Percentiles rank a stretch among this genome's conserved stretches.
phyloP scores from a whole-genome alignment of 2,113 vertebrate genomes.

The Python bivittatus region DNA sequence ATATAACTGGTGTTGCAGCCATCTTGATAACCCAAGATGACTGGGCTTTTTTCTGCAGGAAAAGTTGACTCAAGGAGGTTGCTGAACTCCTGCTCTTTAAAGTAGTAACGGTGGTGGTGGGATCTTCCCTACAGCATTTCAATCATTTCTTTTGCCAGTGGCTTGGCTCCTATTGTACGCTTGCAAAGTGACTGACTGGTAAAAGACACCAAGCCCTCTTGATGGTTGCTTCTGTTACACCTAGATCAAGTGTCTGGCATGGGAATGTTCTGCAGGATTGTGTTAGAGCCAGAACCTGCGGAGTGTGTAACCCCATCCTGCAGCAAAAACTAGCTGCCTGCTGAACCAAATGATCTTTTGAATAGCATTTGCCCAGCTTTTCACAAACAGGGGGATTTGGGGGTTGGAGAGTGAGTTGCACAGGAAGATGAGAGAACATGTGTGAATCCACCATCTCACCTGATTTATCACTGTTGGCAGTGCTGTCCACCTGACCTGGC shows the following conservation, averaged over 20 bases:
- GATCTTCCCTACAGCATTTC: conserved; percentile 1
- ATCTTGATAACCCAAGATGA: conserved; percentile 11
- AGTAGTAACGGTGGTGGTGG: too few relatives aligned
- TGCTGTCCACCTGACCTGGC: background rate
- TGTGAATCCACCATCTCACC: background rate
- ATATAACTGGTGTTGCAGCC: background rate
- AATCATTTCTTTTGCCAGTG: background rate
- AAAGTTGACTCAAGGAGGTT: background rate
- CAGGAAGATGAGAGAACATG: background rate
- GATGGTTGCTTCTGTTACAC: background rate
- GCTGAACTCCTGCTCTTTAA: background rate
- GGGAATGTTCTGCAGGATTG: background rate
- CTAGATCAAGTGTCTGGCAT: background rate
- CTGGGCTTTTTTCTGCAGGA: background rate
- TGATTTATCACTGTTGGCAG: background rate
- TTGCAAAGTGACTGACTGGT: conserved; percentile 23
- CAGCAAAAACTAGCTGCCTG: rapidly evolving
- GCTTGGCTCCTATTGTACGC: background rate
- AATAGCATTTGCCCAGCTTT: background rate
- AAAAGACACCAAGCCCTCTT: background rate
- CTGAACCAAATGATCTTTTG: background rate
- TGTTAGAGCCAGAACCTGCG: background rate
- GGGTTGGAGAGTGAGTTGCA: background rate
- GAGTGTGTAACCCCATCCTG: background rate
- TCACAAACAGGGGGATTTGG: rapidly evolving